These are phyloP conservation scores for Synergus gifuensis DNA, from an alignment of 2,888 invertebrate species.

Conservation along the genomic window DNA sequence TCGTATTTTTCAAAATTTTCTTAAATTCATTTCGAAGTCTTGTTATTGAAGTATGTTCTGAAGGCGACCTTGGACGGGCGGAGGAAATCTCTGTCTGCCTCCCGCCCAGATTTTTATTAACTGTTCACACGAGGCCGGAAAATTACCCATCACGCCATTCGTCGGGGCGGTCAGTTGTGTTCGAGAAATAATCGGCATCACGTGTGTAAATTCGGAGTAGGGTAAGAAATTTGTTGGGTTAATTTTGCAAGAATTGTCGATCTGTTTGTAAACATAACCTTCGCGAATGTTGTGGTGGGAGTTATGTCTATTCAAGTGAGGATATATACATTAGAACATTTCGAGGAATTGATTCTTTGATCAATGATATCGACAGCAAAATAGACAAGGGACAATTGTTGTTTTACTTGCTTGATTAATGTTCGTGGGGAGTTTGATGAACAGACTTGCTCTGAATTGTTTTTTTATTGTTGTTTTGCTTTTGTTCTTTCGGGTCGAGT, in stretches of 20 bases:
- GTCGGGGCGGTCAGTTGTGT: not conserved
- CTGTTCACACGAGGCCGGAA: not conserved
- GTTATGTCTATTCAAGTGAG: not conserved
- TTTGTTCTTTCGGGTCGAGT: constrained; percentile 14
- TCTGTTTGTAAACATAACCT: constrained; percentile 18
- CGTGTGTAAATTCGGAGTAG: not conserved
- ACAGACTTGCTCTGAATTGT: not conserved
- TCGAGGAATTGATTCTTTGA: not conserved
- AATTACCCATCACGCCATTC: not conserved
- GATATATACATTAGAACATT: not conserved
- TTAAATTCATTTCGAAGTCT: constrained; percentile 9
- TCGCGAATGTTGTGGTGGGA: not conserved
- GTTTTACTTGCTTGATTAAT: not conserved
- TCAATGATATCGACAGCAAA: not conserved
- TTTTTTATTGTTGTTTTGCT: not conserved
- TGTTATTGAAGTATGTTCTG: constrained; percentile 15
- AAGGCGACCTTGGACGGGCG: constrained; percentile 40
- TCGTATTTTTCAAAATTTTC: constrained; percentile 19
- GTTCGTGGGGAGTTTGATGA: not conserved
- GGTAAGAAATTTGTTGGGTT: not conserved
- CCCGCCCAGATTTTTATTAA: constrained; percentile 6
- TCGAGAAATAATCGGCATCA: not conserved
- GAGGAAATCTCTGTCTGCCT: constrained; percentile 28
- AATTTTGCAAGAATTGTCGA: not conserved
- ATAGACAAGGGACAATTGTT: not conserved